Evolutionary conservation across 1,140 invertebrate species (phyloP).

Genomic region (Drosophila truncata): DNA sequence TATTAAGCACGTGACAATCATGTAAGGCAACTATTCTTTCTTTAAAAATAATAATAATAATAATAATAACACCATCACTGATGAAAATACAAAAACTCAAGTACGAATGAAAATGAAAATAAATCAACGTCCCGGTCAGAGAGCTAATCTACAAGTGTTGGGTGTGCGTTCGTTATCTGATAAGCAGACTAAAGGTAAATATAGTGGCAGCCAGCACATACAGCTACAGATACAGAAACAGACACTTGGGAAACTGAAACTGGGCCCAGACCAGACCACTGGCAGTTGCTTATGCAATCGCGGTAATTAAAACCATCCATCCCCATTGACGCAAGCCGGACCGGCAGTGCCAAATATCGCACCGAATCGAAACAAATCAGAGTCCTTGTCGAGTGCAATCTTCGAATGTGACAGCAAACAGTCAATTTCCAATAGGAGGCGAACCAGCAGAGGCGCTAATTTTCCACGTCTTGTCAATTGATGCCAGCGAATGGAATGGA

Average conservation of each 20-base stretch:
- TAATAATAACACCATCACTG: background rate
- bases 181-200: conserved; percentile 57
- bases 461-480: conserved; percentile 41
- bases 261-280: conserved; percentile 20
- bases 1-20: background rate
- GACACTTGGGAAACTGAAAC: conserved; percentile 25
- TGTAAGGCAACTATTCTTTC: background rate
- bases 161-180: conserved; percentile 50
- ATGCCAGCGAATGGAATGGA: background rate
- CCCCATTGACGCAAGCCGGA: conserved; percentile 49
- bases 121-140: conserved; percentile 26
- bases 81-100: conserved; percentile 21
- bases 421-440: conserved; percentile 20
- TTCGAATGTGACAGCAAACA: conserved; percentile 61
- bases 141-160: conserved; percentile 63
- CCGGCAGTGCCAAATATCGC: conserved; percentile 62
- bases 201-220: conserved; percentile 22
- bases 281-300: conserved; percentile 52
- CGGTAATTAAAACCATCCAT: conserved; percentile 40
- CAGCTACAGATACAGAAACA: conserved; percentile 52
- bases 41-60: conserved; percentile 1
- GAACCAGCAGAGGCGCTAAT: conserved; percentile 35
- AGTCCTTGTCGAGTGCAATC: conserved; percentile 48
- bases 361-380: conserved; percentile 31
- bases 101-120: conserved; percentile 37